Percentiles rank a stretch among this genome's conserved stretches.
These are phyloP conservation scores for Chloroceryle inda DNA, from an alignment of 2,797 vertebrate genomes.

Conservation along the genomic window DNA sequence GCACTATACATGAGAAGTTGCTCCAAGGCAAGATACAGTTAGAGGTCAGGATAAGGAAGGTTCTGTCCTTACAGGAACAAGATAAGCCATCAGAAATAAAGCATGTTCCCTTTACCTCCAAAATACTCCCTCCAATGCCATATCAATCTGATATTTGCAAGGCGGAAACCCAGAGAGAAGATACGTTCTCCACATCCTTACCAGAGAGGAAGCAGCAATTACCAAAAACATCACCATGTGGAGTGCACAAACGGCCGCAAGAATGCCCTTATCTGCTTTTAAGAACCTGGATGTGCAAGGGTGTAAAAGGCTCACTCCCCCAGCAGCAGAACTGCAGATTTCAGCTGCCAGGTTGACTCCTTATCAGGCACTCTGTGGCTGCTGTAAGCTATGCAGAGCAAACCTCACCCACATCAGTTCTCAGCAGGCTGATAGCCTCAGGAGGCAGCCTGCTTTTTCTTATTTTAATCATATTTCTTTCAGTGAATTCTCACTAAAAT, in stretches of 20 bases:
- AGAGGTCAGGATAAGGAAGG: not conserved
- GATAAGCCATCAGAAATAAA: not conserved
- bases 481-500: not conserved
- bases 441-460: not conserved
- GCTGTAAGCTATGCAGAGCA: not conserved
- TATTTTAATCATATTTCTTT: not conserved
- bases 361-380: rapidly evolving
- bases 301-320: rapidly evolving
- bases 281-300: not conserved
- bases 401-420: not conserved
- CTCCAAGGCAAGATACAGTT: not conserved
- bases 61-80: rapidly evolving
- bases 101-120: not conserved
- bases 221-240: rapidly evolving
- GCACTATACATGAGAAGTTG: not conserved
- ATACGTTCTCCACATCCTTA: not conserved
- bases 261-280: not conserved
- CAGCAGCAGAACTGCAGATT: not conserved
- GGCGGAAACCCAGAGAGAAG: not conserved
- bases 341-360: not conserved
- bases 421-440: not conserved
- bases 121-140: not conserved
- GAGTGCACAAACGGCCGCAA: rapidly evolving
- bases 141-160: not conserved
- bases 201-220: not conserved